A percentile compares a stretch with the other conserved stretches of the same genome.
These are phyloP conservation scores for Argyrosomus japonicus DNA, from an alignment of 2,113 vertebrate genomes.

Conservation along the genomic window DNA sequence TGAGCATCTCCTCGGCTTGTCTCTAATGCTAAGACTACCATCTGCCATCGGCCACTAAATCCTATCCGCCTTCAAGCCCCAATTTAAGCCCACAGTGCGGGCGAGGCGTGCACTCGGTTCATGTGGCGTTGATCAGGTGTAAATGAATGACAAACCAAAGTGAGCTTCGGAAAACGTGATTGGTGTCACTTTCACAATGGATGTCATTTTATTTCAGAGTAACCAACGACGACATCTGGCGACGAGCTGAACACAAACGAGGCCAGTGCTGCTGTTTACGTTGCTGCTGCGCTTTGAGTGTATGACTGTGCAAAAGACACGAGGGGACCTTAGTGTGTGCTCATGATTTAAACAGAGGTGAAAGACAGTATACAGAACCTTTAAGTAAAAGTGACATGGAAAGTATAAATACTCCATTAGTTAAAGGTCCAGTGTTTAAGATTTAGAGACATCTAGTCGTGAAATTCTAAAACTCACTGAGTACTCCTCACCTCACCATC, in stretches of 20 bases:
- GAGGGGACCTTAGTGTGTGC: not conserved
- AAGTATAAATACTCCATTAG: too few species aligned
- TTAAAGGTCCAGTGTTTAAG: too few species aligned
- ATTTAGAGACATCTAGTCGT: too few species aligned
- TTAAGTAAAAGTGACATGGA: not conserved
- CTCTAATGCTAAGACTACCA: conserved; percentile 68
- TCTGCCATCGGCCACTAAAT: conserved; percentile 77
- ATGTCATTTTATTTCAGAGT: conserved; percentile 7
- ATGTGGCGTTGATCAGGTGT: conserved; percentile 26
- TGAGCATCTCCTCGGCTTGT: conserved; percentile 51
- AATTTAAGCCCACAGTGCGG: conserved; percentile 42
- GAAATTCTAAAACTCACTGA: too few species aligned
- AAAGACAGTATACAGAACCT: not conserved
- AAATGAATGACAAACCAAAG: not conserved
- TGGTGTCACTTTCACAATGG: conserved; percentile 47
- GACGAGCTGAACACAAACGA: conserved; percentile 33
- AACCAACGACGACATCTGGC: conserved; percentile 76
- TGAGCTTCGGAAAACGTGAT: conserved; percentile 38
- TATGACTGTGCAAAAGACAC: conserved; percentile 4
- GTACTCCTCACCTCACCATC: too few species aligned
- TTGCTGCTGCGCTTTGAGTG: not conserved
- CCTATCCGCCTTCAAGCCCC: conserved; percentile 49
- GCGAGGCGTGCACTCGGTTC: conserved; percentile 28
- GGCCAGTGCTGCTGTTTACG: not conserved
- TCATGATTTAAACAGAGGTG: not conserved